A percentile compares a stretch with the other conserved stretches of the same genome.
phyloP scores from a whole-genome alignment of 1,140 invertebrate species.

The Drosophila eugracilis region DNA sequence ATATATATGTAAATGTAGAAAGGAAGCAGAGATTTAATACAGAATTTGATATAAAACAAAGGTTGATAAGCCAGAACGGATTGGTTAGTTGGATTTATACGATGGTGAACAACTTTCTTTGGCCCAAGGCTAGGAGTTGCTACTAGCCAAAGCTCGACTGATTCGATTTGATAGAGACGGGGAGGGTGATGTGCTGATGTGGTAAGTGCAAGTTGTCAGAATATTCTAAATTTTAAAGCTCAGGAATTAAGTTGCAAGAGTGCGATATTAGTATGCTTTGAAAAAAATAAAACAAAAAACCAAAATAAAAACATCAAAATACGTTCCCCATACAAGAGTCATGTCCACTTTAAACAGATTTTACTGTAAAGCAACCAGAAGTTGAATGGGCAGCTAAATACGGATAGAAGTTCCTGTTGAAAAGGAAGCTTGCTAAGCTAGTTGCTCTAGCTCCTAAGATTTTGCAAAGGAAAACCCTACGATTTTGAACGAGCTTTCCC shows the following conservation, averaged over 20 bases:
- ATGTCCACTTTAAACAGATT: conserved; percentile 15
- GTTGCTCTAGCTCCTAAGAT: conserved; percentile 23
- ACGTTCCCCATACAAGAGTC: too few species aligned
- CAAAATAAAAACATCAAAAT: too few species aligned
- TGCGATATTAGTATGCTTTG: conserved; percentile 7
- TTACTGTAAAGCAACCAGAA: neutral
- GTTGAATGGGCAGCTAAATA: conserved; percentile 59
- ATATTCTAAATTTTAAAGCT: conserved; percentile 64
- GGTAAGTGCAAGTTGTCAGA: conserved; percentile 29
- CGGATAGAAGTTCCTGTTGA: conserved; percentile 70
- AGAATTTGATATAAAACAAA: conserved; percentile 14
- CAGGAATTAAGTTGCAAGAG: conserved; percentile 40
- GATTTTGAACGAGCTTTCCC: conserved; percentile 49
- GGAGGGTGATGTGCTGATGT: neutral
- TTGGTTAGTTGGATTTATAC: conserved; percentile 20
- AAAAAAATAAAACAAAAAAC: neutral
- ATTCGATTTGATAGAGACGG: conserved; percentile 38
- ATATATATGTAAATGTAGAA: conserved; percentile 46
- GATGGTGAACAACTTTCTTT: conserved; percentile 7
- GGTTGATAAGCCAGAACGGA: conserved; percentile 1
- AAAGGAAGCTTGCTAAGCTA: conserved; percentile 33
- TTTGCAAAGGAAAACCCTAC: conserved; percentile 35
- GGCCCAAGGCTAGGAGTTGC: conserved; percentile 8
- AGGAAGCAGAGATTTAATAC: conserved; percentile 16
- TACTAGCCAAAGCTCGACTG: conserved; percentile 39